Percentiles rank a stretch among this genome's conserved stretches.
These are phyloP conservation scores for Urocynchramus pylzowi DNA, from an alignment of 2,113 vertebrate genomes.

Conservation along the genomic window DNA sequence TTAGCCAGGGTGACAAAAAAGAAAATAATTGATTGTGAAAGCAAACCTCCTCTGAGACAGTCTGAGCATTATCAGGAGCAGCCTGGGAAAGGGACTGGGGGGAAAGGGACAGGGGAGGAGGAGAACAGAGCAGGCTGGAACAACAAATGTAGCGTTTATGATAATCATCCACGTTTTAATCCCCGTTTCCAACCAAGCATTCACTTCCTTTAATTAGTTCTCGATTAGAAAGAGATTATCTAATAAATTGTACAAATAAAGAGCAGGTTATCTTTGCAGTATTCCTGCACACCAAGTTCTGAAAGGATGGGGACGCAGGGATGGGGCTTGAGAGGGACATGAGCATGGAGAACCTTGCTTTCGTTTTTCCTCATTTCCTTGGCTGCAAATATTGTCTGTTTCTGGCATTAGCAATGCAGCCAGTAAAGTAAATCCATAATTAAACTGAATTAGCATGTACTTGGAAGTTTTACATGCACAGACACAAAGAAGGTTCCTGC, in stretches of 20 bases:
- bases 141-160: constrained; percentile 56
- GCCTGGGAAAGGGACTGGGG: constrained; percentile 19
- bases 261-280: constrained; percentile 35
- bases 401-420: not conserved
- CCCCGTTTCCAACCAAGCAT: constrained; percentile 68
- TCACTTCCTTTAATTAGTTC: constrained; percentile 73
- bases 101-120: not conserved
- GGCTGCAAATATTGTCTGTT: not conserved
- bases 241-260: constrained; percentile 71
- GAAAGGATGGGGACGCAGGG: not conserved
- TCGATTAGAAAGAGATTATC: constrained; percentile 71
- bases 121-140: not conserved
- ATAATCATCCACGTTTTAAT: constrained; percentile 69
- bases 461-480: constrained; percentile 28
- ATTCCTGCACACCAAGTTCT: not conserved
- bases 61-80: constrained; percentile 46
- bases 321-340: not conserved
- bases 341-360: not conserved
- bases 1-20: constrained; percentile 46
- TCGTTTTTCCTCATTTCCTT: not conserved
- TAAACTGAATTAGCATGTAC: constrained; percentile 60
- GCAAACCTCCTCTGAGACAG: constrained; percentile 45
- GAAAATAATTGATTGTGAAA: constrained; percentile 55
- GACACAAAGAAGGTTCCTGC: constrained; percentile 17
- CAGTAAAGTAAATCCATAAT: constrained; percentile 59